Percentiles rank a stretch among this genome's conserved stretches.
These are phyloP conservation scores for Nomada ruficornis DNA, from an alignment of 2,888 invertebrate species.

Conservation along the genomic window DNA sequence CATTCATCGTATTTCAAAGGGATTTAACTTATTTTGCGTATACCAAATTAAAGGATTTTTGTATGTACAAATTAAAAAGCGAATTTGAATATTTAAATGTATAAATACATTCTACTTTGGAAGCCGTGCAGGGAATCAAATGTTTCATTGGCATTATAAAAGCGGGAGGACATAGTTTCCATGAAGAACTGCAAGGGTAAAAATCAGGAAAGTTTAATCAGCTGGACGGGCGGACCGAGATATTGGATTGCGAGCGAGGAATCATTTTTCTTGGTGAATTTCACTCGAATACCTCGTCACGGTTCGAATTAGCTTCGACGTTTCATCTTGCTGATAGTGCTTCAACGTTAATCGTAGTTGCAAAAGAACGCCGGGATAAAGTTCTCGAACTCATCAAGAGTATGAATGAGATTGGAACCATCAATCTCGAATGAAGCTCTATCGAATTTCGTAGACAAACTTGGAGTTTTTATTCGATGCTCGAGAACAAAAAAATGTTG, in stretches of 20 bases:
- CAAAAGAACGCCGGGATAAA: constrained; percentile 21
- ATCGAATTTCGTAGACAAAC: constrained; percentile 23
- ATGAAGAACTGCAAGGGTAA: not conserved
- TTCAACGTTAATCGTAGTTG: constrained; percentile 32
- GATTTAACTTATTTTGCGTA: not conserved
- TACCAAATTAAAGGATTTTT: not conserved
- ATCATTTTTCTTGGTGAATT: constrained; percentile 29
- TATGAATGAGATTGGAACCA: constrained; percentile 31
- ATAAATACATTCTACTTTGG: too few species aligned
- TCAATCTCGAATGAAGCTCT: constrained; percentile 9
- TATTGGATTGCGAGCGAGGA: constrained; percentile 14
- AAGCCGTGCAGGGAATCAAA: too few species aligned
- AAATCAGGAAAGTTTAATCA: constrained; percentile 31
- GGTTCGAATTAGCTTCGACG: constrained; percentile 35
- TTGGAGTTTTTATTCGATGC: constrained; percentile 3
- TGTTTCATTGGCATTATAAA: not conserved
- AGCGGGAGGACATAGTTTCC: not conserved
- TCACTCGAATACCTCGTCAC: constrained; percentile 30
- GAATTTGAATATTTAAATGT: too few species aligned
- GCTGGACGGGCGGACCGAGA: constrained; percentile 13
- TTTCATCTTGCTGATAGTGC: constrained; percentile 30
- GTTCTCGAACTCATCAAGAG: constrained; percentile 23
- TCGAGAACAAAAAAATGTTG: not conserved
- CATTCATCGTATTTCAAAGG: not conserved
- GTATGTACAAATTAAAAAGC: too few species aligned